These are phyloP conservation scores for Helobdella robusta DNA, from an alignment of 2,888 invertebrate species.

Conservation along the genomic window DNA sequence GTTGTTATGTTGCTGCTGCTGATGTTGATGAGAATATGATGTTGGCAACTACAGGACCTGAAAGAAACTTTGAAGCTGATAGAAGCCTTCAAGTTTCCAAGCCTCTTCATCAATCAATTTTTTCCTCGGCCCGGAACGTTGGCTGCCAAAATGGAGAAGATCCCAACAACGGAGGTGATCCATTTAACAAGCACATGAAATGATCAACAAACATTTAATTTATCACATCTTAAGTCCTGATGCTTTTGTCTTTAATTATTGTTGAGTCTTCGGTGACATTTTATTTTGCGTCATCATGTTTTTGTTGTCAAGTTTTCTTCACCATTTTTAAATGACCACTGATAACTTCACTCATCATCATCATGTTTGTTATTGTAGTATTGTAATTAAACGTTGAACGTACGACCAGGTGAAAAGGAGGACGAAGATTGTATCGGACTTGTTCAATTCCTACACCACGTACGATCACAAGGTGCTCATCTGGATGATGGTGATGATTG, in stretches of 20 bases:
- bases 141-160: slow-evolving; percentile 75
- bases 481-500: no score
- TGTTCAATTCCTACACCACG: slow-evolving; percentile 77
- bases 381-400: no score
- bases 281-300: no score
- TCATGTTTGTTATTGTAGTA: not conserved
- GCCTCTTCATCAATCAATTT: slow-evolving; percentile 94
- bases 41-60: slow-evolving; percentile 60
- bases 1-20: not conserved
- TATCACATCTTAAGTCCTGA: no score
- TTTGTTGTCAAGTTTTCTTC: no score
- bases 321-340: no score
- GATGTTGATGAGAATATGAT: not conserved
- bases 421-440: slow-evolving; percentile 74
- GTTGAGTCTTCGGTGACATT: no score
- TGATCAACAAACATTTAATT: no score
- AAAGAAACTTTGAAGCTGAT: slow-evolving; percentile 75
- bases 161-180: slow-evolving; percentile 65
- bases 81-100: slow-evolving; percentile 74
- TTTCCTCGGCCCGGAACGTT: slow-evolving; percentile 92
- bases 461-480: slow-evolving; percentile 59
- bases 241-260: no score
- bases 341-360: no score
- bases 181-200: no score
- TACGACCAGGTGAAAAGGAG: slow-evolving; percentile 72